Percentiles rank a stretch among this genome's conserved stretches.
Conservation (phyloP, 2,888 invertebrate genomes). For the Notodonta dromedarius region DNA sequence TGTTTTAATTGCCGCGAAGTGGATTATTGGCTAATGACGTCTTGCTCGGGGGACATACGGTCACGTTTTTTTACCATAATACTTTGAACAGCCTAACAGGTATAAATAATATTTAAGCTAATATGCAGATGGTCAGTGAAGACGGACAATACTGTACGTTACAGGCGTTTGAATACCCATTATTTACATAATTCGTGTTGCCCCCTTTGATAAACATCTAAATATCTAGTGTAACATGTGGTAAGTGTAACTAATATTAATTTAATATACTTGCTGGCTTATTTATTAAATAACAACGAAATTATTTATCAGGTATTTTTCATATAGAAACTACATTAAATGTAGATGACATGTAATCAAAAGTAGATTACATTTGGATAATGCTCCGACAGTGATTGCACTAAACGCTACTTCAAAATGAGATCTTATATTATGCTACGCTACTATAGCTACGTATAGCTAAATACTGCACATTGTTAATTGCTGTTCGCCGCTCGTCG, state of each 20-base stretch:
- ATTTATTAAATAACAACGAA: neutral
- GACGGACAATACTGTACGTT: too few species aligned
- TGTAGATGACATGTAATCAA: neutral
- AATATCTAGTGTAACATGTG: too few species aligned
- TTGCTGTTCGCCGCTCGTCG: conserved; percentile 19
- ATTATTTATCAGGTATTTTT: too few species aligned
- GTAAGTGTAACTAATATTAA: neutral
- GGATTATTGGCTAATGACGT: conserved; percentile 51
- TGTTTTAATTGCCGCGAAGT: conserved; percentile 62
- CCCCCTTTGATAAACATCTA: too few species aligned
- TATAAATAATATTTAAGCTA: too few species aligned
- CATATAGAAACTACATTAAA: too few species aligned
- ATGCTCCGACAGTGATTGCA: neutral
- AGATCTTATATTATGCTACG: neutral
- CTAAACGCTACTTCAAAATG: too few species aligned
- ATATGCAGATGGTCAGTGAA: too few species aligned
- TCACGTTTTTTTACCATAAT: neutral
- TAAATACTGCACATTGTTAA: conserved; percentile 12
- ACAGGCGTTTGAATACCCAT: too few species aligned
- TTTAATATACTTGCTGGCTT: too few species aligned
- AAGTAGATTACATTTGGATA: neutral
- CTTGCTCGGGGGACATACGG: conserved; percentile 31
- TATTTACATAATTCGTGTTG: too few species aligned
- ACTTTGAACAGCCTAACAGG: neutral
- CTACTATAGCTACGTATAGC: too few species aligned